These are phyloP conservation scores for Drosophila kikkawai DNA, from an alignment of 1,140 invertebrate genomes.

Conservation along the genomic window DNA sequence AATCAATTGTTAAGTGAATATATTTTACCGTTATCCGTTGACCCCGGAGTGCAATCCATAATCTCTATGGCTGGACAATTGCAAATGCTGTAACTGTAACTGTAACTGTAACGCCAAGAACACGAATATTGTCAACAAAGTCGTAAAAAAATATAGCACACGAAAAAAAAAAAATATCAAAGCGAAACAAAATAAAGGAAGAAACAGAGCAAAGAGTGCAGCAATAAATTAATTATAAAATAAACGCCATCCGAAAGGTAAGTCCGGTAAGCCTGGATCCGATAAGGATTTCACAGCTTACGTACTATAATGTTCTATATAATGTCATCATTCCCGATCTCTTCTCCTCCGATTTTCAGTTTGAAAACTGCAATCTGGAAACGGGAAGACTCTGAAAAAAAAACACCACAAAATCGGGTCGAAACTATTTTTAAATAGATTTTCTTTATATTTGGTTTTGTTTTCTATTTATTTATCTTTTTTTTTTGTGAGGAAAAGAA, in stretches of 20 bases:
- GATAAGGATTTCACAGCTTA: slow-evolving; percentile 4
- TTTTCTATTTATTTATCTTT: background rate
- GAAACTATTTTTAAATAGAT: slow-evolving; percentile 39
- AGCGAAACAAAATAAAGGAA: slow-evolving; percentile 1
- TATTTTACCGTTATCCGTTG: background rate
- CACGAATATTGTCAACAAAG: slow-evolving; percentile 24
- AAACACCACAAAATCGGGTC: background rate
- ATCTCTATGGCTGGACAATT: slow-evolving; percentile 25
- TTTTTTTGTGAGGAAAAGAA: background rate
- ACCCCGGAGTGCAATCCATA: slow-evolving; percentile 9
- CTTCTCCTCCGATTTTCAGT: background rate
- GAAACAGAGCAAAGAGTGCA: slow-evolving; percentile 9
- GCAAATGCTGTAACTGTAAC: slow-evolving; percentile 7
- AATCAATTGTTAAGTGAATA: background rate
- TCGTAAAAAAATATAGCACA: slow-evolving; percentile 28
- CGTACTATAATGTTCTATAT: background rate
- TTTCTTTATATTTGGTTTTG: slow-evolving; percentile 22
- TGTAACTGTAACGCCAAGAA: slow-evolving; percentile 11
- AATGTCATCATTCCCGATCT: slow-evolving; percentile 3
- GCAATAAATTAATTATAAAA: slow-evolving; percentile 26
- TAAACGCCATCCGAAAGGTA: slow-evolving; percentile 24
- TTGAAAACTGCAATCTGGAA: slow-evolving; percentile 25
- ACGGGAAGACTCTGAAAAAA: background rate
- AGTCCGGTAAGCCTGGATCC: slow-evolving; percentile 15
- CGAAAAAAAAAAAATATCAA: background rate